Conservation (phyloP, 1,140 invertebrate species). For the Trichonephila inaurata region DNA sequence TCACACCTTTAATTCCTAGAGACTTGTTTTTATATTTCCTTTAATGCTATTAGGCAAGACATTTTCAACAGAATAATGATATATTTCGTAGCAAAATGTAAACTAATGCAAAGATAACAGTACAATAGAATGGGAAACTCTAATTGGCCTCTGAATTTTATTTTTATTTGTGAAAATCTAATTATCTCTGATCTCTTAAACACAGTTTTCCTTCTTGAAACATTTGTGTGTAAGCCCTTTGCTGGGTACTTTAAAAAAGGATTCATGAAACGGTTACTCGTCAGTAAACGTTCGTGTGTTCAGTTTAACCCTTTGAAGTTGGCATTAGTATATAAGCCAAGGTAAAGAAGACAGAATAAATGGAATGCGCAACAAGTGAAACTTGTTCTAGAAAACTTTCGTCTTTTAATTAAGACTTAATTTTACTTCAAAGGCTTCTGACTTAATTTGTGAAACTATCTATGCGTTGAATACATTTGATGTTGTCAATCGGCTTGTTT, state of each 20-base stretch:
- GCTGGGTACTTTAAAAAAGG: not conserved
- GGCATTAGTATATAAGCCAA: not conserved
- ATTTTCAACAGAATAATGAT: too few species aligned
- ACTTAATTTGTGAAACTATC: not conserved
- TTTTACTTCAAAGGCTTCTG: not conserved
- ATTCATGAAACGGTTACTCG: not conserved
- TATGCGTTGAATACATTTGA: not conserved
- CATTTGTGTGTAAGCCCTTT: not conserved
- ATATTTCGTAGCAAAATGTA: not conserved
- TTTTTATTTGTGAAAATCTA: not conserved
- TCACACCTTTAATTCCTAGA: too few species aligned
- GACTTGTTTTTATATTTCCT: too few species aligned
- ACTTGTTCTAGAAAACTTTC: conserved; percentile 6
- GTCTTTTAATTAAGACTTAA: conserved; percentile 32
- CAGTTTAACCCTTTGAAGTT: not conserved
- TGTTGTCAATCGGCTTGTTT: not conserved
- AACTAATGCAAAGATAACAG: not conserved
- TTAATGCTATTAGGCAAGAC: too few species aligned
- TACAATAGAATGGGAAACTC: not conserved
- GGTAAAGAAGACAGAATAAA: not conserved
- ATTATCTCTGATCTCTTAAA: conserved; percentile 9
- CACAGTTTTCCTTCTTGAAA: not conserved
- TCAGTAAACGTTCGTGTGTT: not conserved
- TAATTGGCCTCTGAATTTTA: not conserved
- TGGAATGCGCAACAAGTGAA: conserved; percentile 13